Evolutionary conservation across 2,797 vertebrate species (phyloP), one percentile per base, ranked within the genome.

Genomic region (Clangula hyemalis): DNA sequence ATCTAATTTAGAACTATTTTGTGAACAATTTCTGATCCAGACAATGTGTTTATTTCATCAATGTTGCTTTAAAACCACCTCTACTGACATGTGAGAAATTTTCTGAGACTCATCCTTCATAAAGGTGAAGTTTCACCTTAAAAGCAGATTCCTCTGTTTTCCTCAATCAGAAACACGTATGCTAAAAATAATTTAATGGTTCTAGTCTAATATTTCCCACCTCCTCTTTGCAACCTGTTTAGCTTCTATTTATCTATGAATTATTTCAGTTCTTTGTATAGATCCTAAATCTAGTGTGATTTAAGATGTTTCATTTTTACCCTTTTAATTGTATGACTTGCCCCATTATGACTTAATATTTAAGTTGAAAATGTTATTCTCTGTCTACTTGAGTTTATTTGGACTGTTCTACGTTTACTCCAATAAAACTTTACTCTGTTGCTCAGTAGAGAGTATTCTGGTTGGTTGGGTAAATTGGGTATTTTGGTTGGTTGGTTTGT

Each of bases 261-360:
- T 32, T 6, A 8, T 12, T 51, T 88, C 13, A 45, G 5, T 1
- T 57, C 6, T 76, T 62, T 77, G 2, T 61, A 39, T 11, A 69
- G 13, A 68, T 47, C 13, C 6, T 76, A 45, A 1, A 45, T 60
- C 2, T 36, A 39, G 2, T 28, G 1, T n/a, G 4, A 3, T 34
- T 0, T 4, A 80, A 73, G 6, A 69, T 57, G 21, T 21, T 60
- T 71, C 70, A 57, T 66, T 53, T 5, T 6, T 73, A 38, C 2
- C 0, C 11, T 34, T 85, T 87, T 62, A 49, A 77, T 14, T 62
- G 11, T 14, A 16, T 34, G 7, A 7, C 6, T 81, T 80, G 5
- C 45, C 13, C 76, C 25, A 25, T 85, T 21, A 34, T 43, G 9
- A 4, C 6, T 57, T 69, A 85, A 66, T 39, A 82, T 68, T 86